Evolutionary conservation across 2,113 vertebrate genomes (phyloP), one percentile per base, ranked within the genome.

Genomic region (Halcyon malimbica): DNA sequence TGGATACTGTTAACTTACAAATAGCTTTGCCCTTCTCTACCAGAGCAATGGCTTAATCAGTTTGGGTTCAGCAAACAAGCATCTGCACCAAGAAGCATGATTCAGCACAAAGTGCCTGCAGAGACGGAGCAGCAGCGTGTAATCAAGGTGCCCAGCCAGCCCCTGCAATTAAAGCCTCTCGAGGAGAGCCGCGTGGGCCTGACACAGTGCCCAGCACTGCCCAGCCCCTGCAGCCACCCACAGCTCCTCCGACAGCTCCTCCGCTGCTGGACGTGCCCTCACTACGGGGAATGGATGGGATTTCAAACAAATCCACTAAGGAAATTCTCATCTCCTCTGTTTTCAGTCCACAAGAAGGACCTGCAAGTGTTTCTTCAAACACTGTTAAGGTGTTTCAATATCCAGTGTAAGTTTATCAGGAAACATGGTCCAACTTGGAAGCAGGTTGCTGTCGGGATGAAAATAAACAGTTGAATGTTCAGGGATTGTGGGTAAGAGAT

Each of bases 181-280:
- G 24, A 9, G 14, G 29, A 65, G 41, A 31, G n/a, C 25, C 37
- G 17, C 29, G 50, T 3, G 28, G 53, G n/a, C 39, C 46, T 67
- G 35, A 33, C 37, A 42, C 65, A 65, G 56, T 69, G 62, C 79
- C 25, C 28, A 70, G 23, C 48, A 11, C 33, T 50, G 21, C 74
- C 56, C 57, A 50, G 28, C 8, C 46, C 41, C 44, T 12, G 16
- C 60, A 56, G 53, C 21, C 83, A 53, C 63, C 1, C 1, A 11
- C 31, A 54, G 57, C 63, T 39, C 54, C 79, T 53, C 6, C 21
- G 53, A 20, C 3, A 25, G 31, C 60, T 57, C 18, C 29, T 11
- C 53, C 29, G 3, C 4, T 5, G 20, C 19, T 2, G 31, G 31
- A 1, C 1, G 42, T 8, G 11, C 17, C n/a, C 51, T 31, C 26